phyloP scores from a whole-genome alignment of 2,888 invertebrate species.

The Myathropa florea region DNA sequence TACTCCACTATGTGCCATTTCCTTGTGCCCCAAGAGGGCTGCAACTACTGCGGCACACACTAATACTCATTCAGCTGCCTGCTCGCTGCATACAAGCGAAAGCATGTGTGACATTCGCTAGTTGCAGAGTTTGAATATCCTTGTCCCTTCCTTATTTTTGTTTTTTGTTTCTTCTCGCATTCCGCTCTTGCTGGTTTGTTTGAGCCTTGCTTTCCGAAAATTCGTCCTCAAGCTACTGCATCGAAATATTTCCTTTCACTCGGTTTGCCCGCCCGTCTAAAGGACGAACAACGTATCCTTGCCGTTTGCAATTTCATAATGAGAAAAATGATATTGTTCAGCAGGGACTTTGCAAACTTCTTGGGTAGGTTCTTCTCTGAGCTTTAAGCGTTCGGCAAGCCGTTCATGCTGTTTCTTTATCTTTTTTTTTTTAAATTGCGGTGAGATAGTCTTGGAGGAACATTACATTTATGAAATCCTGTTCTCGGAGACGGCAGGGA shows the following conservation, averaged over 20 bases:
- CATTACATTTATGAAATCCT: slow-evolving; percentile 28
- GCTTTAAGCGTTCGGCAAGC: not conserved
- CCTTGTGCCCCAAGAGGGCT: slow-evolving; percentile 42
- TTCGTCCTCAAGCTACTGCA: slow-evolving; percentile 39
- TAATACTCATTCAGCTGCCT: not conserved
- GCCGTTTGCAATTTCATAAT: slow-evolving; percentile 57
- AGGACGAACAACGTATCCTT: slow-evolving; percentile 19
- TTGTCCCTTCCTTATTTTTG: slow-evolving; percentile 4
- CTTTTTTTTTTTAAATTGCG: not conserved
- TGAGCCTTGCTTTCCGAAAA: slow-evolving; percentile 32
- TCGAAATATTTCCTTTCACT: slow-evolving; percentile 19
- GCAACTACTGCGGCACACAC: slow-evolving; percentile 38
- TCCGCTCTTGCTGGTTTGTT: slow-evolving; percentile 10
- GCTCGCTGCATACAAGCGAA: not conserved
- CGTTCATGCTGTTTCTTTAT: not conserved
- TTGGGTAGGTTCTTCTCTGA: slow-evolving; percentile 11
- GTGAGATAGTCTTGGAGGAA: not conserved
- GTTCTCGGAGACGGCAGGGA: not conserved
- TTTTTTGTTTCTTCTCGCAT: not conserved
- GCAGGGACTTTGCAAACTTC: slow-evolving; percentile 42
- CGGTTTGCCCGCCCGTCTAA: not conserved
- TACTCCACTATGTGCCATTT: slow-evolving; percentile 52
- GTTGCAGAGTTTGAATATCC: slow-evolving; percentile 34
- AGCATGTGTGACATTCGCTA: slow-evolving; percentile 49
- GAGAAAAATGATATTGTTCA: slow-evolving; percentile 59